These are phyloP conservation scores for Enoplosus armatus DNA, from an alignment of 2,797 vertebrate species.

Conservation along the genomic window DNA sequence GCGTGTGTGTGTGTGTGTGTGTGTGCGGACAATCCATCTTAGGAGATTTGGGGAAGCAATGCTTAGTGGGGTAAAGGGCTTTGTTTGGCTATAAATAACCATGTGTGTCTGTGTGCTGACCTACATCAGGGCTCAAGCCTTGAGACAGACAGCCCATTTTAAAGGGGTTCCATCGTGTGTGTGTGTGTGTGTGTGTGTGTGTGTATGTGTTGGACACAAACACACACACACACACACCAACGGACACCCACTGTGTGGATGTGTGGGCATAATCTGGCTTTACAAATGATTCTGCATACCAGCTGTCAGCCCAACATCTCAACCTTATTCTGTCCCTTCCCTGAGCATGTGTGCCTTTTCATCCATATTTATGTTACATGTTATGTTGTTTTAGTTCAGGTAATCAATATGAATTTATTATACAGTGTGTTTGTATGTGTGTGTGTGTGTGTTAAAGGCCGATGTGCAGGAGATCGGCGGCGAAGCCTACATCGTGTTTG, in stretches of 20 bases:
- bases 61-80: conserved; percentile 76
- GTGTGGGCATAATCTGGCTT: conserved; percentile 42
- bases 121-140: conserved; percentile 67
- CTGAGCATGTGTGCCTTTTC: background rate
- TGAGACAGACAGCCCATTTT: conserved; percentile 43
- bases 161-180: conserved; percentile 24
- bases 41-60: conserved; percentile 68
- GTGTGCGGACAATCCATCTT: conserved; percentile 38
- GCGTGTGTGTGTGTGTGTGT: conserved; percentile 4
- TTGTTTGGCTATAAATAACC: conserved; percentile 84
- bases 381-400: background rate
- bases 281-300: conserved; percentile 24
- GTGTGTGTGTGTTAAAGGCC: conserved; percentile 71
- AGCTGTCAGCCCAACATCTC: conserved; percentile 24
- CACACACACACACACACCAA: too few species aligned
- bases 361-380: too few species aligned
- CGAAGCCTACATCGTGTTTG: conserved; percentile 93
- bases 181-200: conserved; percentile 1
- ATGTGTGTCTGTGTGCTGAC: conserved; percentile 61
- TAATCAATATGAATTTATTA: background rate
- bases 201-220: conserved; percentile 7
- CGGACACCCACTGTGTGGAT: background rate
- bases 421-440: conserved; percentile 17
- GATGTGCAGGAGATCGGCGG: conserved; percentile 87
- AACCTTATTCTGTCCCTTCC: background rate